phyloP scores from a whole-genome alignment of 2,888 invertebrate species.

The Alloplasta piceator region DNA sequence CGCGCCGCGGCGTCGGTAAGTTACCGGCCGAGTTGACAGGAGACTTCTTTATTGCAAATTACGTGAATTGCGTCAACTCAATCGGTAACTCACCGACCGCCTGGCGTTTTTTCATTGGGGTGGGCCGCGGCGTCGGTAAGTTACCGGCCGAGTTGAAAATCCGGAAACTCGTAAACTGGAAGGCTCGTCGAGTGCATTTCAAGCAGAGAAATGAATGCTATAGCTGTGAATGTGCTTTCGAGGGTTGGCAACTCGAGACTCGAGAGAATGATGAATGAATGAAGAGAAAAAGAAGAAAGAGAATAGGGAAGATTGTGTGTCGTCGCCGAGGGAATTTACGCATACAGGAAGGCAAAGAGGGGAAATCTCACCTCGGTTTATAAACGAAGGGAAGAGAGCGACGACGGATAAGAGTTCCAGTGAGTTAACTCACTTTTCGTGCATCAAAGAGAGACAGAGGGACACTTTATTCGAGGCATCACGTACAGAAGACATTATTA shows the following conservation, averaged over 20 bases:
- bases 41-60: too few relatives aligned
- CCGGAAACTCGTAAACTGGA: too few relatives aligned
- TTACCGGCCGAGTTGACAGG: too few relatives aligned
- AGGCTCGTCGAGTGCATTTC: background rate
- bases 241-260: background rate
- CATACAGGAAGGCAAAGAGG: background rate
- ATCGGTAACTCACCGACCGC: too few relatives aligned
- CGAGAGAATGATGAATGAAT: conserved; percentile 41
- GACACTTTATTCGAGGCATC: background rate
- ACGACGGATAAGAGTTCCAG: conserved; percentile 19
- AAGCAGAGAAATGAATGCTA: background rate
- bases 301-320: conserved; percentile 23
- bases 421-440: conserved; percentile 8
- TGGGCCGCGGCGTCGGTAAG: too few relatives aligned
- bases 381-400: too few relatives aligned
- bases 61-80: too few relatives aligned
- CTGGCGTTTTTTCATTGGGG: too few relatives aligned
- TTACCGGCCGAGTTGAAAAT: too few relatives aligned
- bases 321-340: background rate
- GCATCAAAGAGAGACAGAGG: background rate
- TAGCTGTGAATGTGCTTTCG: background rate
- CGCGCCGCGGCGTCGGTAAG: too few relatives aligned
- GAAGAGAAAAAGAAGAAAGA: conserved; percentile 15
- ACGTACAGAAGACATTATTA: background rate
- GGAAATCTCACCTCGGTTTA: background rate